Evolutionary conservation across 2,113 vertebrate species (phyloP).

Genomic region (Argyrosomus japonicus): DNA sequence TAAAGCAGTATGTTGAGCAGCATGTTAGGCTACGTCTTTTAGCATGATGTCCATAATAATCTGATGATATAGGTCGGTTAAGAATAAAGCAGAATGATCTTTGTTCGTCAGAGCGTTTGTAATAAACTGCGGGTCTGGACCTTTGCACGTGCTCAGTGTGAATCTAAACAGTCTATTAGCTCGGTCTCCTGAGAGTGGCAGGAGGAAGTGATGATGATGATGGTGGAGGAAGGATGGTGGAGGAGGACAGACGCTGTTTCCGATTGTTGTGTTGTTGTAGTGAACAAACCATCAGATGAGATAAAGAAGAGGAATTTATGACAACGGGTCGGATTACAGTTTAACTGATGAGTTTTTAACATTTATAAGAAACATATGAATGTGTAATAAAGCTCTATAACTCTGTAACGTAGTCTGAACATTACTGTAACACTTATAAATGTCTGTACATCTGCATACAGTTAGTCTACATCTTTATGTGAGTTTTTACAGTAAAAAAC

Average conservation of each 20-base stretch:
- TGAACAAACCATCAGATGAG: constrained; percentile 47
- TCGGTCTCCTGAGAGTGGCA: constrained; percentile 40
- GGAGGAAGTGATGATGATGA: constrained; percentile 45
- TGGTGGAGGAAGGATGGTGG: constrained; percentile 33
- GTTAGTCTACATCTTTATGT: too few relatives aligned
- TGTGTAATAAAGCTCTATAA: too few relatives aligned
- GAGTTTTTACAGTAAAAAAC: too few relatives aligned
- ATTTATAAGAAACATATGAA: too few relatives aligned
- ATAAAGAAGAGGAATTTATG: constrained; percentile 25
- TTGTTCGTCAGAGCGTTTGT: neutral
- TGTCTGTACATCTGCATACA: too few relatives aligned
- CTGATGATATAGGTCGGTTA: too few relatives aligned
- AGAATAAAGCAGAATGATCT: neutral
- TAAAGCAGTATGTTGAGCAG: too few relatives aligned
- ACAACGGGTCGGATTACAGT: neutral
- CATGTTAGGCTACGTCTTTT: too few relatives aligned
- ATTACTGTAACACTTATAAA: too few relatives aligned
- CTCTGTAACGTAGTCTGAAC: too few relatives aligned
- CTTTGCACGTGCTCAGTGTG: neutral
- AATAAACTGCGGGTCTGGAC: neutral
- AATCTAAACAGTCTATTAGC: constrained; percentile 68
- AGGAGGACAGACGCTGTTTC: constrained; percentile 47
- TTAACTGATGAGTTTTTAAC: too few relatives aligned
- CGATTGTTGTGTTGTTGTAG: constrained; percentile 28
- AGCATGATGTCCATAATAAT: too few relatives aligned